Evolutionary conservation across 2,888 invertebrate species (phyloP).

Genomic region (Rhagium mordax): DNA sequence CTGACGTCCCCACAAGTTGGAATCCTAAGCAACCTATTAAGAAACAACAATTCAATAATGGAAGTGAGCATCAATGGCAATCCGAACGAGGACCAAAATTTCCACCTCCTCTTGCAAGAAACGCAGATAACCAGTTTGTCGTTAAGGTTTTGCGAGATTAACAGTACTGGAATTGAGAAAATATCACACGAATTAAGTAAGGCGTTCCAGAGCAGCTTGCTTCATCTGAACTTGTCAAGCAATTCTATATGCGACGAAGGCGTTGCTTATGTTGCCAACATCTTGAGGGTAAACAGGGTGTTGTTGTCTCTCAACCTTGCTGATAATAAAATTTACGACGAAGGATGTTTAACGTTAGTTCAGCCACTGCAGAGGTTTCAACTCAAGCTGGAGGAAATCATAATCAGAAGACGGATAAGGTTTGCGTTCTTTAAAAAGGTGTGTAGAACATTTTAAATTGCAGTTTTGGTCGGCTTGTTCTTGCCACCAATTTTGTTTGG

Average conservation of each 20-base stretch:
- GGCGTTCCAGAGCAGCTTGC: slow-evolving; percentile 41
- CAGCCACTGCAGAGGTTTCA: slow-evolving; percentile 58
- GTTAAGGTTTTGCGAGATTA: slow-evolving; percentile 63
- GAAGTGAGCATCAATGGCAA: slow-evolving; percentile 57
- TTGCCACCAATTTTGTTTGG: no score
- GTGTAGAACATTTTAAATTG: no score
- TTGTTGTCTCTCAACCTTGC: slow-evolving; percentile 60
- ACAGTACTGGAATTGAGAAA: slow-evolving; percentile 56
- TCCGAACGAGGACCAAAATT: slow-evolving; percentile 63
- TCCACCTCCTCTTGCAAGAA: slow-evolving; percentile 58
- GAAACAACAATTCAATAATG: slow-evolving; percentile 29
- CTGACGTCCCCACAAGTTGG: slow-evolving; percentile 59
- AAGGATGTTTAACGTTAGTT: slow-evolving; percentile 53
- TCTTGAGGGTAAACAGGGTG: slow-evolving; percentile 62
- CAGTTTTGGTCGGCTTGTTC: no score
- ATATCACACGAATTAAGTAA: slow-evolving; percentile 58
- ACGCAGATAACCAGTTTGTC: slow-evolving; percentile 60
- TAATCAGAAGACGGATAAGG: slow-evolving; percentile 51
- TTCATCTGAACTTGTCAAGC: slow-evolving; percentile 66
- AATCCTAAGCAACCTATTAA: neutral
- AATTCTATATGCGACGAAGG: slow-evolving; percentile 66
- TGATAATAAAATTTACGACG: slow-evolving; percentile 62
- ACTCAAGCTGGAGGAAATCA: slow-evolving; percentile 63
- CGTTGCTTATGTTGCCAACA: slow-evolving; percentile 57
- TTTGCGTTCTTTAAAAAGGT: slow-evolving; percentile 39